phyloP scores from a whole-genome alignment of 2,888 invertebrate genomes.

The Agrilus mali region DNA sequence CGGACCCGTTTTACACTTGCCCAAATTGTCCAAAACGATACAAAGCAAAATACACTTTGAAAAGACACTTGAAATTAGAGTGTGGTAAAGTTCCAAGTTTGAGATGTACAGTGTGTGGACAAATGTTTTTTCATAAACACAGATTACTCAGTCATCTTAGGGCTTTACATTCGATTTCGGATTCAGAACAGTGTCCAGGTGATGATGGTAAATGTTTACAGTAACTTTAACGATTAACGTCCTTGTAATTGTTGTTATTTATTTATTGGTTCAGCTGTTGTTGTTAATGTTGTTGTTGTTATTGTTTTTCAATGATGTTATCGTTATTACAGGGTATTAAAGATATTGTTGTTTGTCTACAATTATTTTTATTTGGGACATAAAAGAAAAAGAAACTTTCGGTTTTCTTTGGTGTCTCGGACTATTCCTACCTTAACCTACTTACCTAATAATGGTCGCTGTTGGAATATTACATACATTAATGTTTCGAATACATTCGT shows the following conservation, averaged over 20 bases:
- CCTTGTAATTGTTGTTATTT: no score
- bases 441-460: background rate
- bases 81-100: slow-evolving; percentile 31
- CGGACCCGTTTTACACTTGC: slow-evolving; percentile 10
- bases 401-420: no score
- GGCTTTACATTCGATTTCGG: slow-evolving; percentile 16
- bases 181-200: slow-evolving; percentile 6
- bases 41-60: slow-evolving; percentile 24
- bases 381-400: no score
- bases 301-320: no score
- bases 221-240: no score
- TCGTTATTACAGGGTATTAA: no score
- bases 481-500: background rate
- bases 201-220: background rate
- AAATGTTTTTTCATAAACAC: slow-evolving; percentile 26
- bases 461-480: no score
- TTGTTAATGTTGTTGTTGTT: no score
- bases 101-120: slow-evolving; percentile 23
- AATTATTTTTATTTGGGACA: no score
- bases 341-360: no score
- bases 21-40: slow-evolving; percentile 27
- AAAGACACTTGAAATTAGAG: slow-evolving; percentile 33
- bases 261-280: no score
- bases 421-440: no score
- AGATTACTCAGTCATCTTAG: slow-evolving; percentile 23